phyloP scores from a whole-genome alignment of 1,140 invertebrate genomes.

The Dinoponera quadriceps region DNA sequence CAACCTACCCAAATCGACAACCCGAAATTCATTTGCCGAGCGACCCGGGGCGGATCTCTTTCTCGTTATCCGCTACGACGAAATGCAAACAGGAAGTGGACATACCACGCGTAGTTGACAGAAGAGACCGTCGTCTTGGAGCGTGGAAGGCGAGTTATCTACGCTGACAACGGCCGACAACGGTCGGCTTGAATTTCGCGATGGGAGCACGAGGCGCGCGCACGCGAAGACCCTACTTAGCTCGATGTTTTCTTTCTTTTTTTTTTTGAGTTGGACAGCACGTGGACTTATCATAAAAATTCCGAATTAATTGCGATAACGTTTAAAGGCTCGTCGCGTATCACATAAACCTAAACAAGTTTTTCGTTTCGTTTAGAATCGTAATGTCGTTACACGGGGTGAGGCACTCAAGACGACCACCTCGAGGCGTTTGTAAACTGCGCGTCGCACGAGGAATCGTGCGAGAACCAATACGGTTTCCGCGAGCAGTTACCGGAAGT shows the following conservation, averaged over 20 bases:
- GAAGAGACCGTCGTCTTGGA: neutral
- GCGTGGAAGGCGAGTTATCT: conserved; percentile 13
- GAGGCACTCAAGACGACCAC: too few relatives aligned
- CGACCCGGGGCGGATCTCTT: neutral
- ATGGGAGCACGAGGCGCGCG: neutral
- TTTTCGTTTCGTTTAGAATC: conserved; percentile 76
- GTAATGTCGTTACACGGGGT: conserved; percentile 52
- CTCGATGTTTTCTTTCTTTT: conserved; percentile 14
- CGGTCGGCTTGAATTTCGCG: conserved; percentile 4
- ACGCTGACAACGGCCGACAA: conserved; percentile 5
- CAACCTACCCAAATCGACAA: neutral
- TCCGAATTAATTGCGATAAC: conserved; percentile 78
- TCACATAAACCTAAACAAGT: conserved; percentile 81
- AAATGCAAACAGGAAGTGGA: conserved; percentile 37
- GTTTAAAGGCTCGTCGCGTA: conserved; percentile 80
- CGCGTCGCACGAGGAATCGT: too few relatives aligned
- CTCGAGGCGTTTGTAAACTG: too few relatives aligned
- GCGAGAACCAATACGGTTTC: too few relatives aligned
- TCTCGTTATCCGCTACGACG: conserved; percentile 1
- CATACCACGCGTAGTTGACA: conserved; percentile 17
- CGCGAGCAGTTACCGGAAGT: too few relatives aligned
- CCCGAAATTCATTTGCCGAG: conserved; percentile 18
- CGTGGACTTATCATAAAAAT: conserved; percentile 77
- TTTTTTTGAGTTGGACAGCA: conserved; percentile 54
- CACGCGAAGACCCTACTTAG: conserved; percentile 18